These are phyloP conservation scores for Alligator mississippiensis DNA, from an alignment of 2,113 vertebrate genomes.

Conservation along the genomic window DNA sequence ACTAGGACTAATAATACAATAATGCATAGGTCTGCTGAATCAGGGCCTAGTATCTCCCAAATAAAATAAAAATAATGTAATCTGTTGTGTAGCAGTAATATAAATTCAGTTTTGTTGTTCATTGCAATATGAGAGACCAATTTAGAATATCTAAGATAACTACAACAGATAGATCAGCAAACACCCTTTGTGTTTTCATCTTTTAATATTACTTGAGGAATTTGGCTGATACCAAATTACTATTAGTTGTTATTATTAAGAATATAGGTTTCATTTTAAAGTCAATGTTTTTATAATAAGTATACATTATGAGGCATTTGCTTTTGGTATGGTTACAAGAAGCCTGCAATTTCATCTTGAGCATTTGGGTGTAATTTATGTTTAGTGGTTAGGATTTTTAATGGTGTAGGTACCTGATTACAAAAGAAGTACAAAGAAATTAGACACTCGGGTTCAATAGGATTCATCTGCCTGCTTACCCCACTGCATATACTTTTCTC, in stretches of 20 bases:
- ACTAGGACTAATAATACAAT: not conserved
- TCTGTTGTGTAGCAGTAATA: slow-evolving; percentile 14
- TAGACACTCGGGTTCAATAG: slow-evolving; percentile 22
- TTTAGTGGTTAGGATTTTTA: not conserved
- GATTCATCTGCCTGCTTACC: slow-evolving; percentile 19
- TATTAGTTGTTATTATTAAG: slow-evolving; percentile 51
- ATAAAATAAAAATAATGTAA: slow-evolving; percentile 21
- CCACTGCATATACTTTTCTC: not conserved
- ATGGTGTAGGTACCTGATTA: not conserved
- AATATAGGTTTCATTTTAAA: slow-evolving; percentile 11
- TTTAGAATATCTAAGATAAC: slow-evolving; percentile 55
- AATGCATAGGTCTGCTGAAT: slow-evolving; percentile 10
- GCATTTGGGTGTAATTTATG: not conserved
- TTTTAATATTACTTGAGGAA: slow-evolving; percentile 5
- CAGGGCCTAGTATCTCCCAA: slow-evolving; percentile 6
- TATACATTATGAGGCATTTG: not conserved
- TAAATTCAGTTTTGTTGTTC: slow-evolving; percentile 20
- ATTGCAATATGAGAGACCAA: slow-evolving; percentile 35
- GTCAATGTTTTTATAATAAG: slow-evolving; percentile 6
- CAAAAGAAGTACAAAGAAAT: slow-evolving; percentile 30
- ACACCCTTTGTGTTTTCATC: not conserved
- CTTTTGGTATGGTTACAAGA: slow-evolving; percentile 26
- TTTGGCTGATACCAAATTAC: slow-evolving; percentile 20
- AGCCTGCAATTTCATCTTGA: not conserved
- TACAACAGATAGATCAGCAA: slow-evolving; percentile 12